Evolutionary conservation across 2,113 vertebrate species (phyloP).

Genomic region (Mixornis gularis): DNA sequence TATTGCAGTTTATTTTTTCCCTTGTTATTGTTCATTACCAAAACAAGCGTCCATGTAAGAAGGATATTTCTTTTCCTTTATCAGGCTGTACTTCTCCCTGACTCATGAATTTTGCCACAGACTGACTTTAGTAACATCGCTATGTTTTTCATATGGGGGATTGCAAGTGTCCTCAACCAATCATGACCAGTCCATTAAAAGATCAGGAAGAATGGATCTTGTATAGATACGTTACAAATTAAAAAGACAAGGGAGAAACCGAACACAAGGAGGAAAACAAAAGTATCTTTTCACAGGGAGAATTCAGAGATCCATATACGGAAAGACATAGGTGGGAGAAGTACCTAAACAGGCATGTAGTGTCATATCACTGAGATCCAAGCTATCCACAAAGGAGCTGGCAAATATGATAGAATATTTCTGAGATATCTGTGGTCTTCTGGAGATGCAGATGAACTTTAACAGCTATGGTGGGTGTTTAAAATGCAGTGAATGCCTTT

Average conservation of each 20-base stretch:
- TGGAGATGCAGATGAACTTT: background rate
- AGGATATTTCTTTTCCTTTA: background rate
- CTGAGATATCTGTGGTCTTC: background rate
- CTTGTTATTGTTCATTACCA: slow-evolving; percentile 1
- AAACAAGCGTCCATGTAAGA: background rate
- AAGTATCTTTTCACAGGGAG: background rate
- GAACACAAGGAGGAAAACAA: background rate
- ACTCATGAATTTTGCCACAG: background rate
- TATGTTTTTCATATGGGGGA: background rate
- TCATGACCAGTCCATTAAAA: background rate
- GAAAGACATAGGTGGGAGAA: background rate
- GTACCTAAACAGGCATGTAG: background rate
- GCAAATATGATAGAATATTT: background rate
- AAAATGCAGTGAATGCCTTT: background rate
- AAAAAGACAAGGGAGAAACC: background rate
- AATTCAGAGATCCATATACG: background rate
- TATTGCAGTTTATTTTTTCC: slow-evolving; percentile 16
- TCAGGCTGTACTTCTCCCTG: background rate
- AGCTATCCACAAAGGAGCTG: background rate
- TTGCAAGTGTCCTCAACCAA: background rate
- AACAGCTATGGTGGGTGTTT: accelerated
- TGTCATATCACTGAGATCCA: background rate
- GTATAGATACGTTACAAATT: background rate
- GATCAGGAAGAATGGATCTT: background rate
- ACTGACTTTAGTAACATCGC: background rate